Percentiles rank a stretch among this genome's conserved stretches.
Conservation (phyloP, 2,113 vertebrate species). For the Donacobius atricapilla region DNA sequence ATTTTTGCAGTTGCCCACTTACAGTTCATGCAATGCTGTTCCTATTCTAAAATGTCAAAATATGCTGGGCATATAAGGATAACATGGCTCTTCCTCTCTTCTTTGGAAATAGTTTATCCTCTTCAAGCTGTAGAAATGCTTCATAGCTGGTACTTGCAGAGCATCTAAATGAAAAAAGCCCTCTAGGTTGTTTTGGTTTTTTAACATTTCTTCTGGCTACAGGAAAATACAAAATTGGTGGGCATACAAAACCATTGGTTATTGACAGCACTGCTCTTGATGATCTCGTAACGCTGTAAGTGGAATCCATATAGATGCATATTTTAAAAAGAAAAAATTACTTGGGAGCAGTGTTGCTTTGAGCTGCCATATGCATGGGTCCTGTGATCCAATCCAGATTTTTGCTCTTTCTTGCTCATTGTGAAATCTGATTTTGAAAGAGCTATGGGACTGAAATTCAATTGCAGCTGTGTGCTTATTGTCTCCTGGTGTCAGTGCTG, state of each 20-base stretch:
- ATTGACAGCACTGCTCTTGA: neutral
- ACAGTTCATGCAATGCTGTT: neutral
- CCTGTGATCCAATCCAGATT: neutral
- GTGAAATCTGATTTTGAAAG: neutral
- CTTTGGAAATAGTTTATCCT: neutral
- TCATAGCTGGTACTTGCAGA: neutral
- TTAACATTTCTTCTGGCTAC: neutral
- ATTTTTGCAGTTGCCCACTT: neutral
- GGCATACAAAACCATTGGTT: neutral
- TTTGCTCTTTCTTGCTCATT: neutral
- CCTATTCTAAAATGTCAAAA: neutral
- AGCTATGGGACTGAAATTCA: neutral
- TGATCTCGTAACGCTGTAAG: neutral
- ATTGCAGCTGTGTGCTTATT: neutral
- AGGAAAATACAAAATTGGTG: neutral
- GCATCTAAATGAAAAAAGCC: neutral
- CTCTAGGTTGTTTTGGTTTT: neutral
- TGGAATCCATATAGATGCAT: neutral
- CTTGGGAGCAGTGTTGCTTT: neutral
- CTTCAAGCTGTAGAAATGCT: neutral
- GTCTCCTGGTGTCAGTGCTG: neutral
- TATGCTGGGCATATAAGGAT: neutral
- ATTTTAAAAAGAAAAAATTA: neutral
- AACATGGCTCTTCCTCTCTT: neutral
- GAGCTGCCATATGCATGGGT: neutral